These are phyloP conservation scores for Anguilla rostrata DNA, from an alignment of 2,113 vertebrate species.

Conservation along the genomic window DNA sequence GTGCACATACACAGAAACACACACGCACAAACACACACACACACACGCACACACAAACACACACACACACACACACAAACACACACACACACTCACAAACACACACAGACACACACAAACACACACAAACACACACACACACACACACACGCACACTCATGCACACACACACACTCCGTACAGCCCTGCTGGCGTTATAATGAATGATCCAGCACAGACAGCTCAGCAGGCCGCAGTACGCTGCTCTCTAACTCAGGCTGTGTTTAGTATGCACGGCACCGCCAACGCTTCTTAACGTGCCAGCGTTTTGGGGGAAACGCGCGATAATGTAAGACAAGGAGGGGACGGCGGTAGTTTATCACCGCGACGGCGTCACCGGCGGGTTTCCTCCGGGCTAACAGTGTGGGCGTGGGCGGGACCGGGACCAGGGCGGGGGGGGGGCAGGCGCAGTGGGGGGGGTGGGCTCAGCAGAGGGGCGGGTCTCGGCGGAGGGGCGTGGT, in stretches of 20 bases:
- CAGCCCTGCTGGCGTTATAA: constrained; percentile 9
- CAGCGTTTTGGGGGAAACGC: constrained; percentile 18
- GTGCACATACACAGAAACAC: constrained; percentile 13
- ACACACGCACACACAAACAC: neutral
- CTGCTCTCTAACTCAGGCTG: constrained; percentile 15
- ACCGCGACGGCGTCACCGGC: constrained; percentile 14
- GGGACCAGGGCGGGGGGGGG: too few relatives aligned
- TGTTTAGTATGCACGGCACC: constrained; percentile 38
- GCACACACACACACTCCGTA: neutral
- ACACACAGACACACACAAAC: neutral
- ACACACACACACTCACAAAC: constrained; percentile 2
- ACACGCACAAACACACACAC: neutral
- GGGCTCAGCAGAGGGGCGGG: neutral
- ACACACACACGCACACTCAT: neutral
- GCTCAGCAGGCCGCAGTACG: neutral
- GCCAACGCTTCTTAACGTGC: constrained; percentile 28
- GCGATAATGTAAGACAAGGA: constrained; percentile 31
- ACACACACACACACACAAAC: constrained; percentile 12
- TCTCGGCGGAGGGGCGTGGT: neutral
- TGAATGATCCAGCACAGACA: constrained; percentile 27
- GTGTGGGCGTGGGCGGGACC: neutral
- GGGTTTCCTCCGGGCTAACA: constrained; percentile 12
- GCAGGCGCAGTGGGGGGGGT: neutral
- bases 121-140: neutral
- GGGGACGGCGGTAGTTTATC: constrained; percentile 36